phyloP scores from a whole-genome alignment of 2,113 vertebrate genomes.

The Nibea albiflora region DNA sequence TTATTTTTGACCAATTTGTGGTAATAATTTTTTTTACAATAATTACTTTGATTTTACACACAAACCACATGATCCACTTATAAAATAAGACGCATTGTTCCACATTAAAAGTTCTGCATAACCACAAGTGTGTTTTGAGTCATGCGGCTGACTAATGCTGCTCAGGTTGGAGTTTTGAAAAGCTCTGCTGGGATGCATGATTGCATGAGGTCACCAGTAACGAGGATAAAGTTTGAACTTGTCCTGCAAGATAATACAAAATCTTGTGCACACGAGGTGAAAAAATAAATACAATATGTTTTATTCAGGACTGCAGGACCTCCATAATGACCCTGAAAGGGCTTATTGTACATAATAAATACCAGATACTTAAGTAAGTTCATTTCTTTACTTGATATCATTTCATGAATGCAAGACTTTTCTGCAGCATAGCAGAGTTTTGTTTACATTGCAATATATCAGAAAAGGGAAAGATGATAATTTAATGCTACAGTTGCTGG shows the following conservation, averaged over 20 bases:
- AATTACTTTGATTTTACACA: background rate
- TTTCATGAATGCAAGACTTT: background rate
- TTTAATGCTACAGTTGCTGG: constrained; percentile 13
- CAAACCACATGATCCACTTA: background rate
- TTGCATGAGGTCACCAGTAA: background rate
- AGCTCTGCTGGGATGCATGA: background rate
- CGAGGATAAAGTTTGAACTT: constrained; percentile 2
- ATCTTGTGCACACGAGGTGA: background rate
- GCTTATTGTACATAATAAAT: background rate
- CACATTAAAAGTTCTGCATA: background rate
- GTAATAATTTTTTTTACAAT: background rate
- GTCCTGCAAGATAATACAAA: background rate
- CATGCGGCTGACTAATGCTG: background rate
- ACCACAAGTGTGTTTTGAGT: background rate
- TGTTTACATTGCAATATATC: background rate
- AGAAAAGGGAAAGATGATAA: background rate
- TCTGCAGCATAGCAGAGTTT: background rate
- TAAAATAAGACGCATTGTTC: background rate
- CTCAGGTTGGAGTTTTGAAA: background rate
- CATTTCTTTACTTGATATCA: background rate
- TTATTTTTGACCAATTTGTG: background rate
- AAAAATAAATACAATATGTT: background rate
- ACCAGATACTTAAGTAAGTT: background rate
- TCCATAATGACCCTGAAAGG: background rate
- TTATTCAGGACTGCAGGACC: background rate